Evolutionary conservation across 2,797 vertebrate genomes (phyloP), one percentile per base, ranked within the genome.

Genomic region (Knipowitschia caucasica): DNA sequence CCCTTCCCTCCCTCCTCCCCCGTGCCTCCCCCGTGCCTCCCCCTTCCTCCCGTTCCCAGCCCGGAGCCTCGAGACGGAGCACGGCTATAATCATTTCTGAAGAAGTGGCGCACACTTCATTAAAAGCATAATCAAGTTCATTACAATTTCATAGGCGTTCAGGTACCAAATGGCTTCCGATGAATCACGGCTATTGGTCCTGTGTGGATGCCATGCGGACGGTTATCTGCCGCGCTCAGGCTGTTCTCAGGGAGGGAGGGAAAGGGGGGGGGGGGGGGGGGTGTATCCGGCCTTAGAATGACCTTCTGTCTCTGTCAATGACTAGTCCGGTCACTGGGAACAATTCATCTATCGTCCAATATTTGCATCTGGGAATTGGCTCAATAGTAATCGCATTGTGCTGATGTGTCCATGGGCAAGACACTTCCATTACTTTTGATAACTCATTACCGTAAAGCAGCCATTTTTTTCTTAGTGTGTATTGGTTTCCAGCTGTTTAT

Each of bases 71-170:
- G 49, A 40, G 26, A 36, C 25, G 45, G 27, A 39, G 56, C 77
- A 46, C 58, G 70, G 82, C 80, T 72, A 70, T 84, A 88, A 89
- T 89, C 80, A 76, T 82, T 85, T 75, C 83, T 80, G 77, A 83
- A 81, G 81, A 88, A 88, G 69, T 70, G n/a, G 65, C 88, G 86
- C 88, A 89, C 88, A 90, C 87, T 89, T 89, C 86, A 90, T 92
- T 91, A 90, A 88, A 88, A 89, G 77, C 80, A 85, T 90, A 91
- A 91, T 89, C 89, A 88, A 88, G 75, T 91, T 89, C 88, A 91
- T 91, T 90, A 89, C 85, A 81, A 86, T 85, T 88, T 89, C 86
- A 88, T 87, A 86, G 87, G 89, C 80, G 74, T 83, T 88, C 88
- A 86, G 88, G 84, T 89, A 86, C 82, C 81, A 82, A 89, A 90